A percentile compares a stretch with the other conserved stretches of the same genome.
Evolutionary conservation across 1,140 invertebrate species (phyloP).

Genomic region (Ephestia elutella): DNA sequence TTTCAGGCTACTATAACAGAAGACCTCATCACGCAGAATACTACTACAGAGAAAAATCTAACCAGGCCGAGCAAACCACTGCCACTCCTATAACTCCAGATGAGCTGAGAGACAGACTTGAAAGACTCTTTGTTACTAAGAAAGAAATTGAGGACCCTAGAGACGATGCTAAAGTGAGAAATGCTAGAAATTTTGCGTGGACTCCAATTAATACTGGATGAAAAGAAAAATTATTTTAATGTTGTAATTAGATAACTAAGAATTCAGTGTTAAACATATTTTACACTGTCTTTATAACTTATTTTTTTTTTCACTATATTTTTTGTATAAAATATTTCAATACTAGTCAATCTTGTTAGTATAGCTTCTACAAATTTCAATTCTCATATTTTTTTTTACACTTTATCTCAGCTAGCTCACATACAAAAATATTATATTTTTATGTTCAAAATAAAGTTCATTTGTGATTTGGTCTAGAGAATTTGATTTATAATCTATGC

Average conservation of each 20-base stretch:
- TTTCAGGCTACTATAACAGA: constrained; percentile 50
- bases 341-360: too few species aligned
- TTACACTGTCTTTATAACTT: too few species aligned
- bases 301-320: too few species aligned
- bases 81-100: constrained; percentile 60
- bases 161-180: constrained; percentile 48
- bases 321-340: too few species aligned
- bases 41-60: constrained; percentile 53
- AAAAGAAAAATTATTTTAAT: neutral
- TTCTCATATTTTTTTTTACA: too few species aligned
- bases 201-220: constrained; percentile 54
- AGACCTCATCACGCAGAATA: constrained; percentile 44
- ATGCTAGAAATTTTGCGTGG: constrained; percentile 75
- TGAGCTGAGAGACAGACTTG: constrained; percentile 64
- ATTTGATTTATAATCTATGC: too few species aligned
- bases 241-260: neutral
- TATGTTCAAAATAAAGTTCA: neutral
- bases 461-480: neutral
- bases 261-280: too few species aligned
- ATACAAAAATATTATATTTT: too few species aligned
- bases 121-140: constrained; percentile 64
- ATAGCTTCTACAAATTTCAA: too few species aligned
- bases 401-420: too few species aligned
- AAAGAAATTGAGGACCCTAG: constrained; percentile 41
- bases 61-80: constrained; percentile 34